phyloP scores from a whole-genome alignment of 2,888 invertebrate species.

The Amblyjoppa proteus region DNA sequence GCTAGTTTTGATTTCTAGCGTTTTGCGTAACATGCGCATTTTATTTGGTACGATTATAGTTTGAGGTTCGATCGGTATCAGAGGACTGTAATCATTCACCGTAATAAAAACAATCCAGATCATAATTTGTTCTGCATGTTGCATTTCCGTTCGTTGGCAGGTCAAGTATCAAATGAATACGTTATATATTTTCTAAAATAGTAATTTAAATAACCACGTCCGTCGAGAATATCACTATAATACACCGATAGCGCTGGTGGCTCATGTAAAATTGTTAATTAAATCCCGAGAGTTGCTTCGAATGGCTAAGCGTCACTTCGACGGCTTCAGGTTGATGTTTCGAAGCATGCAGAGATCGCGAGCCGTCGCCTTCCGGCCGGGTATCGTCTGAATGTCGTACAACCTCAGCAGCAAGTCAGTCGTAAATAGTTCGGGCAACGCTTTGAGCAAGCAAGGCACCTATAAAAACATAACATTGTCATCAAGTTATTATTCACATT shows the following conservation, averaged over 20 bases:
- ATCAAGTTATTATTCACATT: neutral
- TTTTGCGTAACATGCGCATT: neutral
- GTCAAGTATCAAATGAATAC: neutral
- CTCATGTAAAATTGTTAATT: neutral
- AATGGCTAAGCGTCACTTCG: constrained; percentile 77
- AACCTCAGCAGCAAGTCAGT: constrained; percentile 91
- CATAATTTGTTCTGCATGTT: neutral
- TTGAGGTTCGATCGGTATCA: neutral
- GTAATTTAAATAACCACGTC: constrained; percentile 15
- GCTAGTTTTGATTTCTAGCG: neutral
- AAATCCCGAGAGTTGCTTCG: neutral
- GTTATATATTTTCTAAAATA: constrained; percentile 34
- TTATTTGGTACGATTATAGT: neutral
- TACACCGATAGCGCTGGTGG: neutral
- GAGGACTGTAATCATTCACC: neutral
- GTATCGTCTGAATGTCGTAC: constrained; percentile 91
- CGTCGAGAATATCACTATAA: constrained; percentile 6
- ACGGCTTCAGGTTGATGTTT: constrained; percentile 90
- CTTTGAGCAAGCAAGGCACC: constrained; percentile 92
- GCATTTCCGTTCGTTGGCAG: neutral
- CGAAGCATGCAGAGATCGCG: constrained; percentile 94
- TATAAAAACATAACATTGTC: constrained; percentile 70
- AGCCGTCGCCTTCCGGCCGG: constrained; percentile 94
- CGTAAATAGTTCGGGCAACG: constrained; percentile 91
- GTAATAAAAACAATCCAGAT: neutral